Conservation (phyloP, 2,888 invertebrate species). For the Micoletzkya japonica region DNA sequence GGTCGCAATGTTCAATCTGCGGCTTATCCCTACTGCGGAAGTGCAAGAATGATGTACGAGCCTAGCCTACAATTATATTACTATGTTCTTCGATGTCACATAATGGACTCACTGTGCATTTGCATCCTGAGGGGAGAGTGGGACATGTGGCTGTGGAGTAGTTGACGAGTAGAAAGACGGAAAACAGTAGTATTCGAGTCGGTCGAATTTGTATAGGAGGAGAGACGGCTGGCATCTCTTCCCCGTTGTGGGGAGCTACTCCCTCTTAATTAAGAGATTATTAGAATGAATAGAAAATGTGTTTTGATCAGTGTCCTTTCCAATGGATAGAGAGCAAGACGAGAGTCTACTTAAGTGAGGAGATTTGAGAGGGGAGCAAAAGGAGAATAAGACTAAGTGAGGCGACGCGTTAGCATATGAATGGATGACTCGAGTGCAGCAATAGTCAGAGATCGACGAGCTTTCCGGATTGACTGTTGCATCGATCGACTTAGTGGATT, state of each 20-base stretch:
- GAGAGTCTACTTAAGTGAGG: no score
- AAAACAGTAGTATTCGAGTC: not conserved
- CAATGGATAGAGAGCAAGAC: no score
- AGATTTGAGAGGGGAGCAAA: not conserved
- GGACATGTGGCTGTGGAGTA: not conserved
- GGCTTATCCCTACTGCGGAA: not conserved
- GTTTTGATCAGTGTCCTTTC: no score
- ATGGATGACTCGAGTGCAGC: not conserved
- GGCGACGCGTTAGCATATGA: constrained; percentile 23
- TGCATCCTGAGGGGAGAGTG: constrained; percentile 1
- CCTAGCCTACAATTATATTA: no score
- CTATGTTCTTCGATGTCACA: no score
- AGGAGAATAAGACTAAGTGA: not conserved
- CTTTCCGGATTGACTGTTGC: not conserved
- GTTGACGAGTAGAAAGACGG: not conserved
- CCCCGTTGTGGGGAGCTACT: not conserved
- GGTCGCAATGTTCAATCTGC: not conserved
- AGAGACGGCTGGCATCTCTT: not conserved
- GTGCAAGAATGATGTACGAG: no score
- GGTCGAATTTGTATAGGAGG: no score
- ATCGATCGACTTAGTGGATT: constrained; percentile 4
- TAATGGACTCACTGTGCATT: constrained; percentile 1
- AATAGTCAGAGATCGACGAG: not conserved
- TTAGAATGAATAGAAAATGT: no score
- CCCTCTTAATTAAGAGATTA: no score